Conservation (phyloP, 2,113 vertebrate species). For the Todiramphus saurophagus region DNA sequence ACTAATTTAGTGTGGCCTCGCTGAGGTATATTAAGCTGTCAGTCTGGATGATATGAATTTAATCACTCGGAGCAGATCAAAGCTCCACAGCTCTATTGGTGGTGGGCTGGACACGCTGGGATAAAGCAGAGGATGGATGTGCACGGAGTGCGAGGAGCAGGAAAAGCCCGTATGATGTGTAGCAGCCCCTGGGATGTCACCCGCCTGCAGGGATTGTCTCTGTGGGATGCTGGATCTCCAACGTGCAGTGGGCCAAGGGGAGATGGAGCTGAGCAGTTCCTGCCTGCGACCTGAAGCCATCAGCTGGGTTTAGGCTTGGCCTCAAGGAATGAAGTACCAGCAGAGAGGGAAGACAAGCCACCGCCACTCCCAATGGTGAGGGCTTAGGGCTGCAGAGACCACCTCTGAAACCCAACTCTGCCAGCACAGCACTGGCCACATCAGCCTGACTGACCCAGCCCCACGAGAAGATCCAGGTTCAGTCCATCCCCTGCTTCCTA, state of each 20-base stretch:
- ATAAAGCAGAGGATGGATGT: not conserved
- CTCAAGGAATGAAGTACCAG: not conserved
- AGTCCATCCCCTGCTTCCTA: not conserved
- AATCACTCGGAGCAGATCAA: slow-evolving; percentile 60
- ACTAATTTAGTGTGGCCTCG: slow-evolving; percentile 17
- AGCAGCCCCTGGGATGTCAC: not conserved
- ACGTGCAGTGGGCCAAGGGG: accelerated
- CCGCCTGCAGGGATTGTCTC: accelerated
- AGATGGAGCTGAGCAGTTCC: not conserved
- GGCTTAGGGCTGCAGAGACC: not conserved
- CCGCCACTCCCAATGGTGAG: accelerated
- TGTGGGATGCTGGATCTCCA: accelerated
- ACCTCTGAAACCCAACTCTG: not conserved
- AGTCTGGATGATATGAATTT: slow-evolving; percentile 56
- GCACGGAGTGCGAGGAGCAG: accelerated
- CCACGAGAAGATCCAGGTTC: not conserved
- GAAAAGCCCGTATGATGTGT: not conserved
- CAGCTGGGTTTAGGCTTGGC: not conserved
- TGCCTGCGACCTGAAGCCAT: accelerated
- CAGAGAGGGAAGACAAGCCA: accelerated
- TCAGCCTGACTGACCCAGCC: not conserved
- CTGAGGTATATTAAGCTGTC: slow-evolving; percentile 64
- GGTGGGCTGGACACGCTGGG: not conserved
- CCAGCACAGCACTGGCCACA: not conserved
- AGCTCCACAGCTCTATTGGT: not conserved